Conservation (phyloP, 1,140 invertebrate species). For the Apis cerana region DNA sequence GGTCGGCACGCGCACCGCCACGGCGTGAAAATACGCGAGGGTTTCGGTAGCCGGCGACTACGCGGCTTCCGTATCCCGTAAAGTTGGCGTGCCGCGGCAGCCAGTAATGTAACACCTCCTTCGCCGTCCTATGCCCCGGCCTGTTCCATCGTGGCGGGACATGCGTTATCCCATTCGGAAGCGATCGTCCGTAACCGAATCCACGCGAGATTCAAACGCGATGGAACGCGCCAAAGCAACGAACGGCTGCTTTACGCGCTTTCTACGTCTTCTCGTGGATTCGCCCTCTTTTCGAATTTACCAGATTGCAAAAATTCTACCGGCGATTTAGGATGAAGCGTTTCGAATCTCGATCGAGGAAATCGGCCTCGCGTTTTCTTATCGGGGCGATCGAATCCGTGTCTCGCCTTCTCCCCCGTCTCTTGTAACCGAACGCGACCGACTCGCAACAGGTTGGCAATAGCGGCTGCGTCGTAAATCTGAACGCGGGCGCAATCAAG, state of each 20-base stretch:
- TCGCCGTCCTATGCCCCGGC: conserved; percentile 35
- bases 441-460: background rate
- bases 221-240: conserved; percentile 4
- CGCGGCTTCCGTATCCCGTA: conserved; percentile 63
- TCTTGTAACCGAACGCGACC: too few species aligned
- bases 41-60: conserved; percentile 61
- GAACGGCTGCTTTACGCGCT: background rate
- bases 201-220: conserved; percentile 49
- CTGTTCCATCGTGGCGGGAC: conserved; percentile 47
- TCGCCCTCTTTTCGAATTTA: too few species aligned
- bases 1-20: background rate
- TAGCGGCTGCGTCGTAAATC: background rate
- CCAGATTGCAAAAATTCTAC: too few species aligned
- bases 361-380: background rate
- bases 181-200: conserved; percentile 56
- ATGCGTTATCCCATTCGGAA: conserved; percentile 48
- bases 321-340: too few species aligned
- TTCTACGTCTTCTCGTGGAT: conserved; percentile 24
- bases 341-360: background rate
- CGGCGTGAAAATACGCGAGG: conserved; percentile 50
- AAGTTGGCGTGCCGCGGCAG: conserved; percentile 47
- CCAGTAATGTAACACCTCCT: conserved; percentile 63
- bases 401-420: background rate
- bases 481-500: conserved; percentile 14
- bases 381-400: background rate